These are phyloP conservation scores for Aulostomus chinensis DNA, from an alignment of 2,797 vertebrate genomes.

Conservation along the genomic window DNA sequence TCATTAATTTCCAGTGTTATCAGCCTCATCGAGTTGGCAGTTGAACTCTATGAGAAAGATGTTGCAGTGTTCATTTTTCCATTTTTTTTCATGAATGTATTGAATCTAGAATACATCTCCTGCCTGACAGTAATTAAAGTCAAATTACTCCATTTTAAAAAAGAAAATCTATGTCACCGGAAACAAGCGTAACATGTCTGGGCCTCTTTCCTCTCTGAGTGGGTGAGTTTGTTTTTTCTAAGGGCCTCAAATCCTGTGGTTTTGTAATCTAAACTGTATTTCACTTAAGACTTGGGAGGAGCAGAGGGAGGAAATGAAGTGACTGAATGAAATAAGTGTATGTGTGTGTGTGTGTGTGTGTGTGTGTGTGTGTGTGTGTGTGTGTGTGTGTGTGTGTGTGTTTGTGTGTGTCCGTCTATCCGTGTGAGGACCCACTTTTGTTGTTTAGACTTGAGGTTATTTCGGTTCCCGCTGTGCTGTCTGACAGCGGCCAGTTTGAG, in stretches of 20 bases:
- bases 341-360: slow-evolving; percentile 27
- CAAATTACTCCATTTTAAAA: too few relatives aligned
- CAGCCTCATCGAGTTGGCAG: neutral
- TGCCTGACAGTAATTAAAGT: too few relatives aligned
- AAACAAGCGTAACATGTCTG: slow-evolving; percentile 61
- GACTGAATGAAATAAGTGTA: slow-evolving; percentile 51
- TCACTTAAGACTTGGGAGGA: slow-evolving; percentile 54
- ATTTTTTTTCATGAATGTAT: too few relatives aligned
- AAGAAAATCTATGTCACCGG: slow-evolving; percentile 39
- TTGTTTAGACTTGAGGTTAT: too few relatives aligned
- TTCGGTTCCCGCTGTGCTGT: too few relatives aligned
- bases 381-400: neutral
- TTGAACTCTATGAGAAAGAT: too few relatives aligned
- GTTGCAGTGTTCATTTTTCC: too few relatives aligned
- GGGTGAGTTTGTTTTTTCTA: slow-evolving; percentile 71
- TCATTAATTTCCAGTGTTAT: neutral
- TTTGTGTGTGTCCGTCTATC: neutral
- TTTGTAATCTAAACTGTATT: slow-evolving; percentile 72
- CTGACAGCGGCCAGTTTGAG: too few relatives aligned
- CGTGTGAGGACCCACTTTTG: too few relatives aligned
- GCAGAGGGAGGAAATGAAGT: slow-evolving; percentile 55
- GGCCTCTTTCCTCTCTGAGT: slow-evolving; percentile 69
- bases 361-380: slow-evolving; percentile 23
- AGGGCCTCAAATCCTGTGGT: slow-evolving; percentile 79
- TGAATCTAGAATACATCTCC: too few relatives aligned